Evolutionary conservation across 2,888 invertebrate species (phyloP).

Genomic region (Tachystola acroxantha): DNA sequence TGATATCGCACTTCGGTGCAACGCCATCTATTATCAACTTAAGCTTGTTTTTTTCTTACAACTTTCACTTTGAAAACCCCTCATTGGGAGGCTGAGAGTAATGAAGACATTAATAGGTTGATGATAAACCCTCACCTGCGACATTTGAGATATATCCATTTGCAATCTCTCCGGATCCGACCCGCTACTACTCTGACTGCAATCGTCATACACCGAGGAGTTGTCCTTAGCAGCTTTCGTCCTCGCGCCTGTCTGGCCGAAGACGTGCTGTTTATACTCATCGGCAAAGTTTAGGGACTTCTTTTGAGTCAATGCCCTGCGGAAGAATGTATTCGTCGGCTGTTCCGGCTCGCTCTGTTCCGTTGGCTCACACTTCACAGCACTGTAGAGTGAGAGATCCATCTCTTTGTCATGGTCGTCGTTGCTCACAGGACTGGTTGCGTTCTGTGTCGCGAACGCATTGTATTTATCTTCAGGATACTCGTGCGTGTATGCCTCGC

Average conservation of each 20-base stretch:
- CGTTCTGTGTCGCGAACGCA: slow-evolving; percentile 45
- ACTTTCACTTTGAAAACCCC: no score
- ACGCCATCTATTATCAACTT: no score
- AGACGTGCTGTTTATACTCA: slow-evolving; percentile 60
- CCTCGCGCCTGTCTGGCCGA: slow-evolving; percentile 41
- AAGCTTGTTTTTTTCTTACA: no score
- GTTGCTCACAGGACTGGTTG: slow-evolving; percentile 51
- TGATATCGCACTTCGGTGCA: no score
- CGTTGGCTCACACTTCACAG: slow-evolving; percentile 57
- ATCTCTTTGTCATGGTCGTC: slow-evolving; percentile 70
- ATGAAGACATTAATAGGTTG: no score
- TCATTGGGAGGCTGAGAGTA: no score
- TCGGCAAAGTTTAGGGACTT: slow-evolving; percentile 46
- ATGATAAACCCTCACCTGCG: slow-evolving; percentile 44
- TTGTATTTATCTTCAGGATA: slow-evolving; percentile 57
- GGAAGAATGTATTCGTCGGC: slow-evolving; percentile 35
- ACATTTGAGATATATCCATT: slow-evolving; percentile 81
- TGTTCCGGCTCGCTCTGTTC: slow-evolving; percentile 44
- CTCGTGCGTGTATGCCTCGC: slow-evolving; percentile 47
- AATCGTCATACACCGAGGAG: slow-evolving; percentile 74
- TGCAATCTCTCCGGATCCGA: slow-evolving; percentile 87
- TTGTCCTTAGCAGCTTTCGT: slow-evolving; percentile 59
- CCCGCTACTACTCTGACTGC: slow-evolving; percentile 83
- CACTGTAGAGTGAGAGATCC: slow-evolving; percentile 65
- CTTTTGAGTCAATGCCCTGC: slow-evolving; percentile 37